Evolutionary conservation across 2,888 invertebrate species (phyloP).

Genomic region (Cordylochernes scorpioides): DNA sequence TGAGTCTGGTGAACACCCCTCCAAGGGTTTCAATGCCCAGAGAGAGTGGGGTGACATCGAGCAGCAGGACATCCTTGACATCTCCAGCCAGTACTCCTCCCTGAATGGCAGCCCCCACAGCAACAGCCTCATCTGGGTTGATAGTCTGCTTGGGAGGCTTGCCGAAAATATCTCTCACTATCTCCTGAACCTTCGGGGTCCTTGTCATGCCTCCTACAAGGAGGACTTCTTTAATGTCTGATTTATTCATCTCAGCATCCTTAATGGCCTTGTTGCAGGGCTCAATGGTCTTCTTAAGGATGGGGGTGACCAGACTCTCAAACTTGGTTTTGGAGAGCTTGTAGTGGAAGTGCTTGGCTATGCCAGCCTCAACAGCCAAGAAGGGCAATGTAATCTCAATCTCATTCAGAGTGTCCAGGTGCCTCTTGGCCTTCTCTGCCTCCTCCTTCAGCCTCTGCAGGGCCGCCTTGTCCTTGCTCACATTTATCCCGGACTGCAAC

Average conservation of each 20-base stretch:
- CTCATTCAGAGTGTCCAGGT: too few relatives aligned
- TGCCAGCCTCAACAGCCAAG: neutral
- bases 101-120: constrained; percentile 93
- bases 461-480: constrained; percentile 85
- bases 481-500: constrained; percentile 53
- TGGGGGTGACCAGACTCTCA: constrained; percentile 63
- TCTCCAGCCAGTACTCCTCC: constrained; percentile 81
- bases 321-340: constrained; percentile 80
- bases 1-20: constrained; percentile 74
- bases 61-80: constrained; percentile 80
- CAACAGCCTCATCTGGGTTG: constrained; percentile 97
- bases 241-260: constrained; percentile 68
- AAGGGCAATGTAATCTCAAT: neutral
- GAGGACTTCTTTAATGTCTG: constrained; percentile 85
- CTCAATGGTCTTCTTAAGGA: constrained; percentile 62
- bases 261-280: constrained; percentile 82
- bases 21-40: constrained; percentile 92
- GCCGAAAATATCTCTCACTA: constrained; percentile 77
- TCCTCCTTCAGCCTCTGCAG: constrained; percentile 94
- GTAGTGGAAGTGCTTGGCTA: constrained; percentile 86
- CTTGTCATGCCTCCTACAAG: constrained; percentile 95
- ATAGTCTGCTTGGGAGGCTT: constrained; percentile 75
- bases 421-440: constrained; percentile 93
- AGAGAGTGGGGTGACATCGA: constrained; percentile 93
- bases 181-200: constrained; percentile 64